Evolutionary conservation across 2,888 invertebrate species (phyloP).

Genomic region (Chironomus tentans): DNA sequence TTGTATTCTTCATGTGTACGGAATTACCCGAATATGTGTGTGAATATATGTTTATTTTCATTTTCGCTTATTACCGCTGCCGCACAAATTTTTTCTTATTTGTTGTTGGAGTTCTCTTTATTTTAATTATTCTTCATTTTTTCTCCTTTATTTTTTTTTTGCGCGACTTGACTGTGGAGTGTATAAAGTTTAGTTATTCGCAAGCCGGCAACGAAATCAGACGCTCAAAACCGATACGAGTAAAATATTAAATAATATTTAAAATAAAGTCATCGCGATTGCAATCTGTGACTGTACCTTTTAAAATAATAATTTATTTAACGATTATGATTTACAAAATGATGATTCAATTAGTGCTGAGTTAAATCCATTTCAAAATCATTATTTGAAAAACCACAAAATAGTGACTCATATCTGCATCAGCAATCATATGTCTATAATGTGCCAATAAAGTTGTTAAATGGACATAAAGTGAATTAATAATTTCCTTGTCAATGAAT

Average conservation of each 20-base stretch:
- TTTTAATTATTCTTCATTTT: neutral
- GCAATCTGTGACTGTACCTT: neutral
- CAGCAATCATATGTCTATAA: no score
- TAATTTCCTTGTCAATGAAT: no score
- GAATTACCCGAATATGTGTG: neutral
- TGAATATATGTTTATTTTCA: neutral
- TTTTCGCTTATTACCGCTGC: neutral
- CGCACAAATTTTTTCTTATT: no score
- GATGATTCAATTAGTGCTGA: no score
- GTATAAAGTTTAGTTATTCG: neutral
- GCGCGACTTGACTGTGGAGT: neutral
- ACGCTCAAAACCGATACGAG: neutral
- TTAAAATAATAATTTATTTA: no score
- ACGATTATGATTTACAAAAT: no score
- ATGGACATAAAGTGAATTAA: no score
- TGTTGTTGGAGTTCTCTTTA: neutral
- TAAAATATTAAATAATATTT: neutral
- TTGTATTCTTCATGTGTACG: neutral
- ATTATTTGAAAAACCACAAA: no score
- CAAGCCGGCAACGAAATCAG: conserved; percentile 14
- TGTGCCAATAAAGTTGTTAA: no score
- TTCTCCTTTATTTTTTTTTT: neutral
- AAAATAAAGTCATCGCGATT: neutral
- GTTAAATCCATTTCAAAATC: no score
- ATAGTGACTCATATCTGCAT: neutral